phyloP scores from a whole-genome alignment of 2,113 vertebrate genomes.

The Syngnathus scovelli region DNA sequence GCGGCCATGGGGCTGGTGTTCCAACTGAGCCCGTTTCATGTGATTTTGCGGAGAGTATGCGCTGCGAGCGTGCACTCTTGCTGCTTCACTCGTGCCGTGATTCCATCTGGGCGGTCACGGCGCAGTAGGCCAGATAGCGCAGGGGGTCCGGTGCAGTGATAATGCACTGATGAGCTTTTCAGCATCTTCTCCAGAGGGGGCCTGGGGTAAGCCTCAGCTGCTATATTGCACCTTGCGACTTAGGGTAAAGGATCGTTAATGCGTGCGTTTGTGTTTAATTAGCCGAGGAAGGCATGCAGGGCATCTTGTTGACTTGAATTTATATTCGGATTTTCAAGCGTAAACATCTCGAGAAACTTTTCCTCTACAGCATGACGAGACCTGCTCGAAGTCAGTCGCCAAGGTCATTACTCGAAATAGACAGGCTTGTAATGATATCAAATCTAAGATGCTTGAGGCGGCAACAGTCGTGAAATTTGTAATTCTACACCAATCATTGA shows the following conservation, averaged over 20 bases:
- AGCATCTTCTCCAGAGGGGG: slow-evolving; percentile 27
- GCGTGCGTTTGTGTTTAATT: not conserved
- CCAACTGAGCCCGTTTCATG: not conserved
- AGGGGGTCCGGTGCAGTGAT: slow-evolving; percentile 1
- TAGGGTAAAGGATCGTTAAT: not conserved
- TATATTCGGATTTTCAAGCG: not conserved
- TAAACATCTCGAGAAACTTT: not conserved
- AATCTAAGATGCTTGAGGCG: too few relatives aligned
- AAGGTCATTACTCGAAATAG: not conserved
- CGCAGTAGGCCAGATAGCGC: not conserved
- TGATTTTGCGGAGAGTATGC: not conserved
- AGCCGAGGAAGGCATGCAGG: not conserved
- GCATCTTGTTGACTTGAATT: not conserved
- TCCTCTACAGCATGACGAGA: too few relatives aligned
- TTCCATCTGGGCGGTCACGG: slow-evolving; percentile 5
- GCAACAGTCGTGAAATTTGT: not conserved
- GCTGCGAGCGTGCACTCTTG: not conserved
- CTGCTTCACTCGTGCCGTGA: not conserved
- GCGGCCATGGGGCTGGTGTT: not conserved
- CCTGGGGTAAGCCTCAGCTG: slow-evolving; percentile 8
- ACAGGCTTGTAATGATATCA: not conserved
- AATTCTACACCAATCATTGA: not conserved
- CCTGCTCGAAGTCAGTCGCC: too few relatives aligned
- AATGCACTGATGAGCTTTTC: slow-evolving; percentile 14
- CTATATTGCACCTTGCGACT: not conserved